Base-by-base conservation (phyloP, 2,888 invertebrate genomes). In the Drosophila phalerata region DNA sequence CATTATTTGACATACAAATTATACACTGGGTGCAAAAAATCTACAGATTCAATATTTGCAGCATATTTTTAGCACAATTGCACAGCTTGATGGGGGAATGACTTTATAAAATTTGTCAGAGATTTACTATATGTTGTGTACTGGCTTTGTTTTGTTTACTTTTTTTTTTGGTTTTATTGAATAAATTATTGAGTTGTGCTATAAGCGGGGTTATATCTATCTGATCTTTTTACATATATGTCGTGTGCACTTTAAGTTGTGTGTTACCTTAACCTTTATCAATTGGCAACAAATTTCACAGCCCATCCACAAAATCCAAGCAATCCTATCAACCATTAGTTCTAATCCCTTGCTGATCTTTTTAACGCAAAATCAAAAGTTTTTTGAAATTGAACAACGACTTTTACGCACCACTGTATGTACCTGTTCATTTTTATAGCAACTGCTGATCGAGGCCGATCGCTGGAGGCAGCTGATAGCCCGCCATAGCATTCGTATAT, bases 381-480 rank as follows among this genome's bases (percentile, higher is more conserved):
- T 25, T 25, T 60, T 43, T 63, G 28, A 53, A 65, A 74, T 42
- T 65, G 61, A 49, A 25, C 65, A 76, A 73, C 80, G 70, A 79
- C 66, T 84, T 86, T 85, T 72, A 74, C 74, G 88, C 83, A 85
- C 83, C 73, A 72, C 74, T 88, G 63, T 84, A 78, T 63, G 72
- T 79, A 66, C 62, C 77, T 66, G 52, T 79, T 67, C 67, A 81
- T 80, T 80, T 42, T 84, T 88, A 77, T 90, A 91, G 91, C 85
- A 84, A 85, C 83, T 90, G 81, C 84, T 88, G 83, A 88, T 82
- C 79, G 91, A 92, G 73, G 84, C 90, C 74, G 91, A 91, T 78
- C 91, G 89, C 70, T 92, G 92, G 92, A 90, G 91, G 65, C 88
- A 87, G 52, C 88, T 92, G 61, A 88, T 92, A 69, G 88, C 90